Percentiles rank a stretch among this genome's conserved stretches.
Conservation (phyloP, 2,797 vertebrate genomes). For the Onychomys torridus region DNA sequence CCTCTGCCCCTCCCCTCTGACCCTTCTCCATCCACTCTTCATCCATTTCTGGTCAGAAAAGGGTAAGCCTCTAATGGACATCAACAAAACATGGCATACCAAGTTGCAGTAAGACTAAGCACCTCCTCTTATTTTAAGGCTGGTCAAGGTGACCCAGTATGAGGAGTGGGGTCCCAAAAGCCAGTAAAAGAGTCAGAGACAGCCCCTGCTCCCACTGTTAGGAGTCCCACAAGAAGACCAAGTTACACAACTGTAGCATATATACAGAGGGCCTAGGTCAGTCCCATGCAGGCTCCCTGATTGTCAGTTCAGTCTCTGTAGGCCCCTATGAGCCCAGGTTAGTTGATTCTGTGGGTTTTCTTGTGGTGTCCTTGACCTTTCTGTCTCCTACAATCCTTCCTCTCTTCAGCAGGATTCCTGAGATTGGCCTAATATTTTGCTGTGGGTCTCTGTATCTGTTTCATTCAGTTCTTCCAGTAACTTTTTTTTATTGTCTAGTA, state of each 20-base stretch:
- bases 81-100: background rate
- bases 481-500: background rate
- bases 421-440: background rate
- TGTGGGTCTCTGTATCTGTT: background rate
- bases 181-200: background rate
- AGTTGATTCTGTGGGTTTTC: background rate
- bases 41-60: background rate
- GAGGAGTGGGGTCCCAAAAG: background rate
- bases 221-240: background rate
- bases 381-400: background rate
- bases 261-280: background rate
- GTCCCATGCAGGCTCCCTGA: background rate
- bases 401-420: background rate
- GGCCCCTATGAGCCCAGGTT: background rate
- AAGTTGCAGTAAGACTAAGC: background rate
- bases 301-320: background rate
- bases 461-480: too few species aligned
- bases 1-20: background rate
- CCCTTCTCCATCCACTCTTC: background rate
- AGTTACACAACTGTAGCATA: background rate
- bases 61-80: background rate
- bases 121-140: background rate
- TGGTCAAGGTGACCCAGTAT: background rate
- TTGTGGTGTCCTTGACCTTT: background rate
- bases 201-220: background rate